A percentile compares a stretch with the other conserved stretches of the same genome.
These are phyloP conservation scores for Drosophila koepferae DNA, from an alignment of 2,888 invertebrate species.

Conservation along the genomic window DNA sequence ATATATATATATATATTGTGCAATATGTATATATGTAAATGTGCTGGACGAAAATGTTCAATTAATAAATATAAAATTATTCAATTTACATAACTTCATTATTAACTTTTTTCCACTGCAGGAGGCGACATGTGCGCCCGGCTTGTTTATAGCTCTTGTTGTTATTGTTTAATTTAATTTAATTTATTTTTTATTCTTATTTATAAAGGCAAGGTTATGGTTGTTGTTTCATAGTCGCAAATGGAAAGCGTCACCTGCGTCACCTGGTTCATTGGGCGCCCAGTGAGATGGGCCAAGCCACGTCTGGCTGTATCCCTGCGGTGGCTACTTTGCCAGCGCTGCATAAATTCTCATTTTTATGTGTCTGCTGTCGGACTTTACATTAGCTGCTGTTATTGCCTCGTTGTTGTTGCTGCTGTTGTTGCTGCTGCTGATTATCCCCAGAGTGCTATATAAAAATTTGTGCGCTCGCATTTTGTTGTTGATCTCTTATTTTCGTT, in stretches of 20 bases:
- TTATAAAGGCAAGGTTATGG: slow-evolving; percentile 29
- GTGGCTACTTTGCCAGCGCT: slow-evolving; percentile 59
- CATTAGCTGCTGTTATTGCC: slow-evolving; percentile 56
- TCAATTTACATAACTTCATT: slow-evolving; percentile 76
- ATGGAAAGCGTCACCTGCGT: slow-evolving; percentile 74
- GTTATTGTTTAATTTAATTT: slow-evolving; percentile 26
- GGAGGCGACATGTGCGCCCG: slow-evolving; percentile 57
- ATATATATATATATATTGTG: not conserved
- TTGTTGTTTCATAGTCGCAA: slow-evolving; percentile 54
- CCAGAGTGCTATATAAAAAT: slow-evolving; percentile 74
- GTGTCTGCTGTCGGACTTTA: slow-evolving; percentile 73
- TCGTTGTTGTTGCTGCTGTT: slow-evolving; percentile 36
- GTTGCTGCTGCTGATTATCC: slow-evolving; percentile 64
- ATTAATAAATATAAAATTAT: slow-evolving; percentile 67
- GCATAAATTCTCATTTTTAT: slow-evolving; percentile 78
- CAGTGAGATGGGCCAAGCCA: slow-evolving; percentile 16
- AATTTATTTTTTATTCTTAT: slow-evolving; percentile 4
- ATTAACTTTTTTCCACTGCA: slow-evolving; percentile 56
- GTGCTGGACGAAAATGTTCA: slow-evolving; percentile 43
- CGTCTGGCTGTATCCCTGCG: slow-evolving; percentile 41
- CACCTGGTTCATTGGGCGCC: slow-evolving; percentile 51
- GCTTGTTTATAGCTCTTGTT: slow-evolving; percentile 55
- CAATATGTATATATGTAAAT: slow-evolving; percentile 31
- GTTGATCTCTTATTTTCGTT: slow-evolving; percentile 56
- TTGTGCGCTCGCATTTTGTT: slow-evolving; percentile 56